Conservation (phyloP, 2,888 invertebrate genomes). For the Onchidella celtica region DNA sequence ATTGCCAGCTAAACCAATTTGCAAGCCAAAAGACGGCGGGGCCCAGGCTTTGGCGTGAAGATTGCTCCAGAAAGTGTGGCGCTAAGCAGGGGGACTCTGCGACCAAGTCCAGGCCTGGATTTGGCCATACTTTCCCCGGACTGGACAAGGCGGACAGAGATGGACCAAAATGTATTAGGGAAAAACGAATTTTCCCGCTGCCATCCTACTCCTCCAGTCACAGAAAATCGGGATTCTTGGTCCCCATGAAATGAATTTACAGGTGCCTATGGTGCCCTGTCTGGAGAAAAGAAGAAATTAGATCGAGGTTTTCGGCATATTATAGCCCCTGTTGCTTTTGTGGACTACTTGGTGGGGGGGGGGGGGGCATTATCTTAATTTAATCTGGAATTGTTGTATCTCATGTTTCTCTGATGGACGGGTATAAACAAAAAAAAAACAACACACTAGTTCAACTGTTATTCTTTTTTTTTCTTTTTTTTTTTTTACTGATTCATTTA, state of each 20-base stretch:
- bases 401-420: too few species aligned
- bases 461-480: too few species aligned
- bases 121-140: not conserved
- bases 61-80: conserved; percentile 11
- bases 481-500: too few species aligned
- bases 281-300: conserved; percentile 1
- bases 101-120: conserved; percentile 14
- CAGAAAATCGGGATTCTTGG: not conserved
- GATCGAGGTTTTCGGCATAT: not conserved
- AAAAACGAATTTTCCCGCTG: conserved; percentile 13
- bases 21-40: conserved; percentile 27
- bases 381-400: too few species aligned
- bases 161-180: conserved; percentile 33
- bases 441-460: too few species aligned
- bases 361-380: too few species aligned
- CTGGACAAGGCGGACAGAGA: not conserved
- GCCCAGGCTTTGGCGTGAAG: conserved; percentile 19
- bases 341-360: too few species aligned
- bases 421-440: too few species aligned
- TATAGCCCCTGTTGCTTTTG: too few species aligned
- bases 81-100: not conserved
- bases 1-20: conserved; percentile 40
- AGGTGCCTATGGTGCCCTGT: not conserved
- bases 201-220: not conserved
- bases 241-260: not conserved